Evolutionary conservation across 2,888 invertebrate genomes (phyloP), one percentile per base, ranked within the genome.

Genomic region (Phanerotoma sp.): DNA sequence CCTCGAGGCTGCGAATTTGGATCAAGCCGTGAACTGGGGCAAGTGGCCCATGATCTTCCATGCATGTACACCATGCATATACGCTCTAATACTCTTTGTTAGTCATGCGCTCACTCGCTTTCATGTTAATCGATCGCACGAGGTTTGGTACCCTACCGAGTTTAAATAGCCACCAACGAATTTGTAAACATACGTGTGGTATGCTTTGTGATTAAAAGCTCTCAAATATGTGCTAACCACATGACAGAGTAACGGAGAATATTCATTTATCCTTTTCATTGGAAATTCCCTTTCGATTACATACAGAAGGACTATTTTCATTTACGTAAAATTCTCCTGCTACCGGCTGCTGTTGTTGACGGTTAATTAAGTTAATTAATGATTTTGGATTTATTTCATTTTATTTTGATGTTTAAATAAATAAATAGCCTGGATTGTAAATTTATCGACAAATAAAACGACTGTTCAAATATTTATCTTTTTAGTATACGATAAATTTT

Each of bases 101-200:
- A 48, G 41, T 28, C 42, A 41, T 41, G 42, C 15, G 38, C 30
- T 38, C 18, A 38, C 38, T 38, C 18, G 38, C 38, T 38, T 44
- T 20, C 50, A 44, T 51, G 51, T 52, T 42, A 52, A 52, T 52
- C 45, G 45, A 52, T 51, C 33, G 32, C 32, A 28, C 32, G 32
- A 30, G n/a, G 28, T 38, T 38, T 25, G 28, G 22, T 22, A 6
- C 32, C 22, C 10, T 21, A 51, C 21, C 33, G 30, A 42, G 51
- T 44, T 32, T 35, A 51, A 51, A 51, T 30, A 42, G 30, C 40
- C 38, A 16, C 18, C 25, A 16, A 48, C 38, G 10, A 18, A n/a
- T 18, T 25, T 28, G 25, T 28, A 48, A 48, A 38, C 11, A n/a
- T 25, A 25, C 44, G 18, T 38, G 38, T 30, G 45, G 18, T 25